phyloP scores from a whole-genome alignment of 2,113 vertebrate genomes.

The Phylloscopus trochiloides region DNA sequence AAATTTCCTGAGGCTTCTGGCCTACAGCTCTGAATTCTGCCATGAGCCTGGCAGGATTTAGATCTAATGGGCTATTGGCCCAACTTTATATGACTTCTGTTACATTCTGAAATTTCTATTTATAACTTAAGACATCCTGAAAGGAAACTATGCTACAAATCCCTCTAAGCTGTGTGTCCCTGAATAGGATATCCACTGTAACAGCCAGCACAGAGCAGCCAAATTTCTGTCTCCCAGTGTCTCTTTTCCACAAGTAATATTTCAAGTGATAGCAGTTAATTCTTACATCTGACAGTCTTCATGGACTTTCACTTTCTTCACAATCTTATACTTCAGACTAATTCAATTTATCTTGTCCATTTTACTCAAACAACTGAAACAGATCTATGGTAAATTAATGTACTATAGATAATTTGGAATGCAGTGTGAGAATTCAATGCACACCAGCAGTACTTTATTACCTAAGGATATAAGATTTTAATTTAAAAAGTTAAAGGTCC shows the following conservation, averaged over 20 bases:
- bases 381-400: constrained; percentile 73
- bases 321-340: constrained; percentile 67
- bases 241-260: background rate
- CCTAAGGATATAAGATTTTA: constrained; percentile 74
- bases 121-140: background rate
- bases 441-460: constrained; percentile 57
- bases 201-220: background rate
- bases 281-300: constrained; percentile 59
- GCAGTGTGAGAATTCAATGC: constrained; percentile 65
- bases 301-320: constrained; percentile 38
- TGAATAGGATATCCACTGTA: background rate
- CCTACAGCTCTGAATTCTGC: background rate
- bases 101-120: background rate
- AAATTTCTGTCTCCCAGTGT: background rate
- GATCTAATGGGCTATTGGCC: background rate
- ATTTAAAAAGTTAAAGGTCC: constrained; percentile 77
- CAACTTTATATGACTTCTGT: background rate
- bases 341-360: constrained; percentile 75
- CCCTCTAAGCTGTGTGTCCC: background rate
- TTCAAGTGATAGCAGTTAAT: constrained; percentile 44
- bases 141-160: background rate
- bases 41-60: background rate
- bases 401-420: constrained; percentile 70
- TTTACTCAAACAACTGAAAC: constrained; percentile 72
- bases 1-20: background rate